Conservation (phyloP, 2,888 invertebrate species). For the Beris morrisii region DNA sequence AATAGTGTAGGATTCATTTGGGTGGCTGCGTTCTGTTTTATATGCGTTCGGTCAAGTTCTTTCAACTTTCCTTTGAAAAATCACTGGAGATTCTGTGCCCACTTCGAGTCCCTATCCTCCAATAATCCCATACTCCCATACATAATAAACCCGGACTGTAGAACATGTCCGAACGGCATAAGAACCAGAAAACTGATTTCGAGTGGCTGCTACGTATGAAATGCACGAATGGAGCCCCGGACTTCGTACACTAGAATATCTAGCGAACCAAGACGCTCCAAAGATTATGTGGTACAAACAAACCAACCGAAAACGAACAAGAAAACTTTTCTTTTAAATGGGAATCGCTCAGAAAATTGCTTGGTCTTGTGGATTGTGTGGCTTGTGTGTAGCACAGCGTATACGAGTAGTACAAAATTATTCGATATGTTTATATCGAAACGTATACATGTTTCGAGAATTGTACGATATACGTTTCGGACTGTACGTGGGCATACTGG, state of each 20-base stretch:
- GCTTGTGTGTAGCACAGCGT: too few relatives aligned
- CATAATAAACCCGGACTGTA: constrained; percentile 15
- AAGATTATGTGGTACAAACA: constrained; percentile 30
- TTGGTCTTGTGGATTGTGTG: constrained; percentile 9
- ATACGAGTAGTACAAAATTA: too few relatives aligned
- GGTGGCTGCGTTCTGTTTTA: constrained; percentile 9
- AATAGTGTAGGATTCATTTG: too few relatives aligned
- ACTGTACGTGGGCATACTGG: too few relatives aligned
- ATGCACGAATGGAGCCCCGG: constrained; percentile 16
- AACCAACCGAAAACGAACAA: constrained; percentile 29
- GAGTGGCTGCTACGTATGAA: constrained; percentile 12
- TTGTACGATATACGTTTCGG: too few relatives aligned
- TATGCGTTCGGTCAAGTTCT: constrained; percentile 15
- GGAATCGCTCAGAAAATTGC: constrained; percentile 29
- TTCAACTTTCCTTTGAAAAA: constrained; percentile 25
- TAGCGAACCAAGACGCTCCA: constrained; percentile 28
- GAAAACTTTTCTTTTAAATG: constrained; percentile 25
- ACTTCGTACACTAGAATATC: constrained; percentile 20
- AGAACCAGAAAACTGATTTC: constrained; percentile 12
- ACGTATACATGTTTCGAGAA: too few relatives aligned
- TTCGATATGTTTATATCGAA: too few relatives aligned
- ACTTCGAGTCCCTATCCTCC: constrained; percentile 16
- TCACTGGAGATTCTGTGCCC: constrained; percentile 22
- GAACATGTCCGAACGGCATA: constrained; percentile 10
- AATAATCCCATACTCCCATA: not conserved